phyloP scores from a whole-genome alignment of 1,140 invertebrate genomes.

The Penaeus indicus region DNA sequence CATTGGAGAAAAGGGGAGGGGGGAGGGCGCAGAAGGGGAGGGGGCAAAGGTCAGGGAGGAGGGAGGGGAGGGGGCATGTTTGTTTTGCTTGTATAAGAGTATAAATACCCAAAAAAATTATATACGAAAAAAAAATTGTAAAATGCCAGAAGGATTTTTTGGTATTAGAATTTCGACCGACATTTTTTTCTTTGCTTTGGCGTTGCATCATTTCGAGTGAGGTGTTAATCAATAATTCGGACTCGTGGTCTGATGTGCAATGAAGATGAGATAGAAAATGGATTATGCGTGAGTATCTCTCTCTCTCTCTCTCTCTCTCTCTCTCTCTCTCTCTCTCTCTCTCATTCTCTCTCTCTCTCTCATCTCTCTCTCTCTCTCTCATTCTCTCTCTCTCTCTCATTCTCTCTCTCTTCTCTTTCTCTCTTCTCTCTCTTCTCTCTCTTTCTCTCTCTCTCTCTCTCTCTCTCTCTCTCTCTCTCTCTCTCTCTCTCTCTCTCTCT shows the following conservation, averaged over 20 bases:
- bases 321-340: background rate
- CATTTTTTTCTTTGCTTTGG: too few relatives aligned
- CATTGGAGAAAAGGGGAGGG: background rate
- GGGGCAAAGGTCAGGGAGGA: background rate
- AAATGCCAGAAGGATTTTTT: too few relatives aligned
- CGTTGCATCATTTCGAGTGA: too few relatives aligned
- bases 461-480: background rate
- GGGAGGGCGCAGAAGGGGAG: background rate
- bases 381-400: background rate
- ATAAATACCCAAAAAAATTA: background rate
- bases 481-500: background rate
- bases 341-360: background rate
- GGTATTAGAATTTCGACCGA: too few relatives aligned
- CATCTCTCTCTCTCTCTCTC: background rate
- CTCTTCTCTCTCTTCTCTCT: background rate
- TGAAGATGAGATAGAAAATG: too few relatives aligned
- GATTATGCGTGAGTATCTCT: background rate
- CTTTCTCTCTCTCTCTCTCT: background rate
- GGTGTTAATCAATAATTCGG: too few relatives aligned
- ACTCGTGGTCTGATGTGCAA: too few relatives aligned
- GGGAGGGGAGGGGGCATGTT: background rate
- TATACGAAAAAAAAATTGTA: background rate
- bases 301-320: background rate
- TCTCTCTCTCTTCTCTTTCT: background rate
- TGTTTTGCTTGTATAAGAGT: background rate